Evolutionary conservation across 2,797 vertebrate genomes (phyloP).

Genomic region (Varecia variegata): DNA sequence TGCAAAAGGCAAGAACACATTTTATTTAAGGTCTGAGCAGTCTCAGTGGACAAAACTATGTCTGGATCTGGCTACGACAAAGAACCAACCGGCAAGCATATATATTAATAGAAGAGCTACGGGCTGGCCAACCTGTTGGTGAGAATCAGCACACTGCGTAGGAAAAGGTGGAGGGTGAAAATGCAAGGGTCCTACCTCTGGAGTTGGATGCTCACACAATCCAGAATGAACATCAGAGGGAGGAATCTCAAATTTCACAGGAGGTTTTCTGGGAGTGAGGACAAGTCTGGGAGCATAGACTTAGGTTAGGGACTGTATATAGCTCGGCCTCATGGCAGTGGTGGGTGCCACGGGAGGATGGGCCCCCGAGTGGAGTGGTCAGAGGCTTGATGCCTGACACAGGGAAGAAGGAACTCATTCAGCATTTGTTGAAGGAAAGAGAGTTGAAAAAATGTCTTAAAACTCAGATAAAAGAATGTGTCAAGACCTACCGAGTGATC

Average conservation of each 20-base stretch:
- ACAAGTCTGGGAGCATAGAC: background rate
- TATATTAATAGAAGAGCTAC: background rate
- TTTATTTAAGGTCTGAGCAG: background rate
- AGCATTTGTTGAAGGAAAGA: background rate
- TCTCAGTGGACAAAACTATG: background rate
- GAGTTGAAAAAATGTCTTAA: background rate
- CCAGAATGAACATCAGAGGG: background rate
- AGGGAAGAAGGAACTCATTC: background rate
- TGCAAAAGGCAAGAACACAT: background rate
- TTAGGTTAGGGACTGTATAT: background rate
- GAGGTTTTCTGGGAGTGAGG: background rate
- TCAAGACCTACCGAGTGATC: background rate
- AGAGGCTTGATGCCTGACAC: background rate
- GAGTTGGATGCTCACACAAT: too few species aligned
- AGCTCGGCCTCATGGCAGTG: background rate
- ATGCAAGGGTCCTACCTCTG: background rate
- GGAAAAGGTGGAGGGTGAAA: background rate
- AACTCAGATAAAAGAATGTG: background rate
- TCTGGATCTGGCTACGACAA: background rate
- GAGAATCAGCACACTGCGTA: background rate
- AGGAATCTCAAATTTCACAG: background rate
- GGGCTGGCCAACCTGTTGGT: background rate
- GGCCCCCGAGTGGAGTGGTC: too few species aligned
- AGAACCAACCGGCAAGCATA: background rate
- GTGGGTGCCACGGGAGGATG: accelerated